A percentile compares a stretch with the other conserved stretches of the same genome.
These are phyloP conservation scores for Leptinotarsa tumamoca DNA, from an alignment of 2,888 invertebrate genomes.

Conservation along the genomic window DNA sequence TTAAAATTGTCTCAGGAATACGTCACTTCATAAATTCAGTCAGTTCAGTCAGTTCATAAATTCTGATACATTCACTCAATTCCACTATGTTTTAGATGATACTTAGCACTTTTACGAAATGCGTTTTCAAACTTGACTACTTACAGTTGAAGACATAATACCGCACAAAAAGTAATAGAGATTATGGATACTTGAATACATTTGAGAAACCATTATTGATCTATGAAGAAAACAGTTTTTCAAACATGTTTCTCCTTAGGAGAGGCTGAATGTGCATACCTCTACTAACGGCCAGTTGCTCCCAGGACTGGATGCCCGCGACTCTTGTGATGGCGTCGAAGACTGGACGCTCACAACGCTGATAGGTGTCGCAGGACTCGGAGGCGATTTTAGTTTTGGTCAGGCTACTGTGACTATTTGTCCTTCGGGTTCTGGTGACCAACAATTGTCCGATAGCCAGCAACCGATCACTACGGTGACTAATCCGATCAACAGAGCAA, in stretches of 20 bases:
- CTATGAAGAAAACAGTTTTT: neutral
- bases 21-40: no score
- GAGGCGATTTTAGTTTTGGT: slow-evolving; percentile 75
- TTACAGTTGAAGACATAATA: no score
- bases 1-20: no score
- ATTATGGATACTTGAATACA: no score
- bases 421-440: slow-evolving; percentile 80
- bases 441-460: slow-evolving; percentile 83
- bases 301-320: slow-evolving; percentile 60
- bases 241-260: neutral
- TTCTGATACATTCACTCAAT: no score
- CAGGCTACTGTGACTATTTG: slow-evolving; percentile 76
- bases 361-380: slow-evolving; percentile 55
- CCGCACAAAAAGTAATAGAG: no score
- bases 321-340: slow-evolving; percentile 43
- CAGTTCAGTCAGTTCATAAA: no score
- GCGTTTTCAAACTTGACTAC: no score
- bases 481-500: slow-evolving; percentile 78
- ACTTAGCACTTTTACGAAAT: no score
- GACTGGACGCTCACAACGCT: slow-evolving; percentile 57
- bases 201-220: no score
- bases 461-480: slow-evolving; percentile 81
- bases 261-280: slow-evolving; percentile 32
- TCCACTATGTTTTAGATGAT: no score
- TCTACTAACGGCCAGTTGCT: slow-evolving; percentile 66